Base-by-base conservation (phyloP, 1,140 invertebrate species). In the Drosophila subpulchrella region DNA sequence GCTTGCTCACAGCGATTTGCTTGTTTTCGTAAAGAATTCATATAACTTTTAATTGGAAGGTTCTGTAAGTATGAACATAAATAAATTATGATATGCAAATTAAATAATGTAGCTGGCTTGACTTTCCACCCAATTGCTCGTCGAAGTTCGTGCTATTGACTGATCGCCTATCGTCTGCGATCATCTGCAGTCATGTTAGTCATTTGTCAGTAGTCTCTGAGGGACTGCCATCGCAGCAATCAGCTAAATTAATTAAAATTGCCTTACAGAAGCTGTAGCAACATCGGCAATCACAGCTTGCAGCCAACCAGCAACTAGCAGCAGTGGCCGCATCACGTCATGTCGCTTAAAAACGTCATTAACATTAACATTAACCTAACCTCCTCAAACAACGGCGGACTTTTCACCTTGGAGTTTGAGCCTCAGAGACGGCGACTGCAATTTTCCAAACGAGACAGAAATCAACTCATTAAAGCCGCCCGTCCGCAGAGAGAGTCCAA, bases 281-380 rank as follows among this genome's bases (percentile, higher is more conserved):
- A 44, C 56, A 34, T 51, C 61, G 8, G 20, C 61, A 62, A 62
- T 60, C 54, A 27, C 53, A 63, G 34, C 20, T 36, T 7, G 56
- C 36, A 24, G 38, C 15, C 15, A 17, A 34, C 32, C 32, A 34
- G 58, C 59, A 61, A 36, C 57, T 32, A 15, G 59, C 57, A 46
- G 42, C 41, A 42, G 58, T 30, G 36, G 70, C 56, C 54, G 62
- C 74, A 77, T 57, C 75, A 75, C 80, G 80, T 78, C 67, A 82
- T 83, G 75, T 75, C 80, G 80, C 70, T 83, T 82, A 83, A 82
- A 83, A 78, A 70, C 80, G 62, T 82, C 80, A 83, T 82, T 82
- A 82, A 82, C 79, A 82, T 83, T 74, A 82, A 70, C 75, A 81
- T 81, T 81, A 81, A 63, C 77, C 77, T 80, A 82, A 78, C 58